phyloP scores from a whole-genome alignment of 2,888 invertebrate species.

The Pterostichus niger region DNA sequence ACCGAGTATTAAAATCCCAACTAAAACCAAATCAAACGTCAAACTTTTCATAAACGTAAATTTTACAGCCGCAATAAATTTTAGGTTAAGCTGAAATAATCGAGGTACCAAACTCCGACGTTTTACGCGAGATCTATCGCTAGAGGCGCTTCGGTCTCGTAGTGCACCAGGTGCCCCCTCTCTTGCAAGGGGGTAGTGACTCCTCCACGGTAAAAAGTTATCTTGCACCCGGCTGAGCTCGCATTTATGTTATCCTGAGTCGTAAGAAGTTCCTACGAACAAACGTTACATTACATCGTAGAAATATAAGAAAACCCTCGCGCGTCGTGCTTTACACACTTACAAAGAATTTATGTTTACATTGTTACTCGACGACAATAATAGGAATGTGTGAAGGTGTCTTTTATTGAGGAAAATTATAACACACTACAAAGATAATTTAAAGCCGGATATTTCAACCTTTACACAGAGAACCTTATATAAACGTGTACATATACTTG shows the following conservation, averaged over 20 bases:
- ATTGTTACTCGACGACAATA: conserved; percentile 24
- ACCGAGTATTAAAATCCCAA: conserved; percentile 44
- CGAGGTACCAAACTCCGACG: conserved; percentile 48
- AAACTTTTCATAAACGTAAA: conserved; percentile 70
- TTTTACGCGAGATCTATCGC: conserved; percentile 53
- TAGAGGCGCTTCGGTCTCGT: conserved; percentile 31
- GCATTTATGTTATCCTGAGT: conserved; percentile 44
- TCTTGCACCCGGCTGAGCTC: conserved; percentile 42
- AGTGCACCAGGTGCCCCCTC: conserved; percentile 27
- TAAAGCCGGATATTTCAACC: no score
- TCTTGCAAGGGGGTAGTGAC: neutral
- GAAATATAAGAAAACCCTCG: conserved; percentile 24
- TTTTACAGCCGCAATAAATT: conserved; percentile 70
- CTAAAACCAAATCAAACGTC: conserved; percentile 53
- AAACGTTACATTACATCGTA: conserved; percentile 18
- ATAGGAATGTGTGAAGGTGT: conserved; percentile 12
- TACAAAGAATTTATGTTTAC: conserved; percentile 3
- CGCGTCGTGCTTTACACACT: neutral
- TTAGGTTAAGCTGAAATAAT: conserved; percentile 56
- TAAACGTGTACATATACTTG: no score
- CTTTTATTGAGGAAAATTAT: neutral
- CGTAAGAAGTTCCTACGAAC: conserved; percentile 39
- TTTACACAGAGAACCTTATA: no score
- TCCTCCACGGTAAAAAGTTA: conserved; percentile 39
- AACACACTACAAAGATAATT: no score